phyloP scores from a whole-genome alignment of 1,140 invertebrate species.

The Leptinotarsa texana region DNA sequence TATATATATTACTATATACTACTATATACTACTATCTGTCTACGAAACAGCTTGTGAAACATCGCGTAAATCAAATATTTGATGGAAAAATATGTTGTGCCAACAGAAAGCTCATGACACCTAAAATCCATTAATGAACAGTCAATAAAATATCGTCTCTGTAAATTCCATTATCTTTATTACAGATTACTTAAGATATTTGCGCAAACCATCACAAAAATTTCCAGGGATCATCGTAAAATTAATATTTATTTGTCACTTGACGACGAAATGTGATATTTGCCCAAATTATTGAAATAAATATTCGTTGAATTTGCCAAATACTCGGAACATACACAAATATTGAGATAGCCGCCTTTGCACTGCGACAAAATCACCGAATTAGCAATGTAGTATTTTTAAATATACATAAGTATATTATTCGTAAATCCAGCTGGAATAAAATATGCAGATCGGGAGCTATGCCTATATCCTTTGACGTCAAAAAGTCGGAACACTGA shows the following conservation, averaged over 20 bases:
- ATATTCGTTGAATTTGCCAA: slow-evolving; percentile 1
- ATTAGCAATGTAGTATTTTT: no score
- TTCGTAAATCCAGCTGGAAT: no score
- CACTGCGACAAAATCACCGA: no score
- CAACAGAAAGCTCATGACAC: no score
- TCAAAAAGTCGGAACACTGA: no score
- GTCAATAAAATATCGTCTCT: slow-evolving; percentile 8
- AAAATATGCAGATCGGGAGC: no score
- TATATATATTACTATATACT: no score
- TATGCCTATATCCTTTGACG: no score
- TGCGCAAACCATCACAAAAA: not conserved
- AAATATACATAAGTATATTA: no score
- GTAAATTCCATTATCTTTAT: slow-evolving; percentile 8
- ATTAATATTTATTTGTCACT: not conserved
- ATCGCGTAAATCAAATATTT: slow-evolving; percentile 1
- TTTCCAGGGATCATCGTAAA: not conserved
- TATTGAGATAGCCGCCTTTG: no score
- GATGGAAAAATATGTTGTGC: not conserved
- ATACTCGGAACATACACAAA: not conserved
- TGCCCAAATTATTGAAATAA: not conserved
- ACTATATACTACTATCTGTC: no score
- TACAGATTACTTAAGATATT: not conserved
- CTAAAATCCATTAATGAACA: slow-evolving; percentile 2
- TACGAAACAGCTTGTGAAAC: not conserved
- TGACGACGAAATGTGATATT: not conserved